Percentiles rank a stretch among this genome's conserved stretches.
Conservation (phyloP, 2,888 invertebrate genomes). For the Heliothis peltigera region DNA sequence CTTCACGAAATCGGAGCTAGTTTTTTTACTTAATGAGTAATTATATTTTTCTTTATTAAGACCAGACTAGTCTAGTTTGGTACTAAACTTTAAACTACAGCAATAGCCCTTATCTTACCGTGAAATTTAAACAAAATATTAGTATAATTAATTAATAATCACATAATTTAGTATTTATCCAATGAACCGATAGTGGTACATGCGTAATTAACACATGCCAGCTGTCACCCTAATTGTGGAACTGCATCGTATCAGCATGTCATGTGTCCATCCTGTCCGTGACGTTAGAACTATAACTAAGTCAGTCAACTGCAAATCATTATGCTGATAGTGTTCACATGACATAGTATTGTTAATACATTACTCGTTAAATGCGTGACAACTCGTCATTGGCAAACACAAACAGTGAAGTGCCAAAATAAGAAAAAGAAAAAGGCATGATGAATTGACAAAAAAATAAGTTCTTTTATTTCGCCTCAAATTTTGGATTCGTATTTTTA, state of each 20-base stretch:
- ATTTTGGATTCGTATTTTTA: no score
- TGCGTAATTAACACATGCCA: slow-evolving; percentile 1
- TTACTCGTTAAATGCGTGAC: no score
- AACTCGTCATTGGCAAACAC: no score
- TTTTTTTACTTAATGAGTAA: not conserved
- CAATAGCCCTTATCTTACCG: not conserved
- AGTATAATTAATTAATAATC: not conserved
- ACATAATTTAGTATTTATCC: not conserved
- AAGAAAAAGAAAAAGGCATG: no score
- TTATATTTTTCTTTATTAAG: not conserved
- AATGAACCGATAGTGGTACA: slow-evolving; percentile 1
- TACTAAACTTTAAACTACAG: not conserved
- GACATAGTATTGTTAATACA: no score
- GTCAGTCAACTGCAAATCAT: not conserved
- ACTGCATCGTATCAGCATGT: slow-evolving; percentile 14
- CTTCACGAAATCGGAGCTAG: no score
- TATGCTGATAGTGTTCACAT: not conserved
- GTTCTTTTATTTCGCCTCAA: no score
- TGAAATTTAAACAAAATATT: not conserved
- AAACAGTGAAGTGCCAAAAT: no score
- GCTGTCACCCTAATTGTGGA: slow-evolving; percentile 13
- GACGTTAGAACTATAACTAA: slow-evolving; percentile 1
- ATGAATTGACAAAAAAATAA: no score
- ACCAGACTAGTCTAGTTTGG: not conserved
- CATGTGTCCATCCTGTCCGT: slow-evolving; percentile 5